Evolutionary conservation across 2,797 vertebrate species (phyloP).

Genomic region (Lagorchestes hirsutus): DNA sequence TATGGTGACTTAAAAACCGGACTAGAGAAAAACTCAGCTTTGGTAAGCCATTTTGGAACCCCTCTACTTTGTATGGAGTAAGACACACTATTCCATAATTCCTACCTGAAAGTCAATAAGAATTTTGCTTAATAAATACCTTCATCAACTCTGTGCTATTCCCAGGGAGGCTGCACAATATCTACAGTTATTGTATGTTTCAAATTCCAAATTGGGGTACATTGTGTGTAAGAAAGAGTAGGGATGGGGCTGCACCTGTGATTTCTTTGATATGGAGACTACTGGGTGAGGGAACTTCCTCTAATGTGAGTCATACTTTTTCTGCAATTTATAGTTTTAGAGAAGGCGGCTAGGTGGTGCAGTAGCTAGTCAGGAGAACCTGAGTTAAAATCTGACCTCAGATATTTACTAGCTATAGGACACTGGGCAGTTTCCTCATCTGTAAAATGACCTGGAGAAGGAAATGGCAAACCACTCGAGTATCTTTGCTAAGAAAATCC

Average conservation of each 20-base stretch:
- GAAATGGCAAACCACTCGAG: not conserved
- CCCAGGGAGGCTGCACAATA: not conserved
- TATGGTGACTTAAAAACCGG: not conserved
- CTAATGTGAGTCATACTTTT: not conserved
- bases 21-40: not conserved
- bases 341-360: not conserved
- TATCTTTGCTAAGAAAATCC: not conserved
- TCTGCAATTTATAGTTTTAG: not conserved
- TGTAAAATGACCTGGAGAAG: not conserved
- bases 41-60: not conserved
- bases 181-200: not conserved
- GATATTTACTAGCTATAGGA: not conserved
- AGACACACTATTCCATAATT: not conserved
- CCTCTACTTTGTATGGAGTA: not conserved
- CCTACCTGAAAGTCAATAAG: not conserved
- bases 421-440: not conserved
- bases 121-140: conserved; percentile 13
- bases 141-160: not conserved
- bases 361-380: not conserved
- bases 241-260: not conserved
- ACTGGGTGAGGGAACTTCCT: not conserved
- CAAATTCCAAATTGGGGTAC: not conserved
- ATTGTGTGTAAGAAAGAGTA: not conserved
- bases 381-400: not conserved
- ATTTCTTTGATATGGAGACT: not conserved